Evolutionary conservation across 1,140 invertebrate genomes (phyloP).

Genomic region (Orussus abietinus): DNA sequence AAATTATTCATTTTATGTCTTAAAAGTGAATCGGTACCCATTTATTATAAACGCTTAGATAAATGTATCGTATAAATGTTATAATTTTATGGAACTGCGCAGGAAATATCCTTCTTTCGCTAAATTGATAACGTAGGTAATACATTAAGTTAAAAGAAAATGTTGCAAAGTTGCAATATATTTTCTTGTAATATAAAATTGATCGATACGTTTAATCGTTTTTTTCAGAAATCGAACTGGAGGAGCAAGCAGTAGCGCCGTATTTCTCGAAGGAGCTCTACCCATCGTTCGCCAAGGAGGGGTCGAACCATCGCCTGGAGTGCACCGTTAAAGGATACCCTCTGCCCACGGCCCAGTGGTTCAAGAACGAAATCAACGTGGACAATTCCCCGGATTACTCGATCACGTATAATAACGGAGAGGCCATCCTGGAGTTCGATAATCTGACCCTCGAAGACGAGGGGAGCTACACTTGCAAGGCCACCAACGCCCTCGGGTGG

Average conservation of each 20-base stretch:
- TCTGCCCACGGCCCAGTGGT: constrained; percentile 76
- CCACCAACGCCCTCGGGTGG: constrained; percentile 65
- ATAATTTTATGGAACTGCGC: no score
- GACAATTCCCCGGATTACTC: constrained; percentile 70
- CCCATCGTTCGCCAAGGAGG: constrained; percentile 62
- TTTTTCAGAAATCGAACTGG: constrained; percentile 60
- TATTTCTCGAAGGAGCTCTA: constrained; percentile 63
- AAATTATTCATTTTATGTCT: no score
- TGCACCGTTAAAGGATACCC: constrained; percentile 73
- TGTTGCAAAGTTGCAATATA: neutral
- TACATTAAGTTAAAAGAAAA: neutral
- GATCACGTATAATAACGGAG: constrained; percentile 64
- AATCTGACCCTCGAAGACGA: constrained; percentile 59
- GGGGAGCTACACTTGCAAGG: constrained; percentile 65
- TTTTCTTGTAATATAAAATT: neutral
- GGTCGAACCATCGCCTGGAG: constrained; percentile 62
- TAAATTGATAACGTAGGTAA: no score
- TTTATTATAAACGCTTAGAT: no score
- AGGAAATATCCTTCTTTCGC: no score
- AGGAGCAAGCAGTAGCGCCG: constrained; percentile 64
- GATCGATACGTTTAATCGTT: constrained; percentile 5
- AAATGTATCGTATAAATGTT: no score
- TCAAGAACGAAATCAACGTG: constrained; percentile 69
- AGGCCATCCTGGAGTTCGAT: constrained; percentile 61
- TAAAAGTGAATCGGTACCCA: no score